Evolutionary conservation across 2,113 vertebrate species (phyloP).

Genomic region (Chloropsis hardwickii): DNA sequence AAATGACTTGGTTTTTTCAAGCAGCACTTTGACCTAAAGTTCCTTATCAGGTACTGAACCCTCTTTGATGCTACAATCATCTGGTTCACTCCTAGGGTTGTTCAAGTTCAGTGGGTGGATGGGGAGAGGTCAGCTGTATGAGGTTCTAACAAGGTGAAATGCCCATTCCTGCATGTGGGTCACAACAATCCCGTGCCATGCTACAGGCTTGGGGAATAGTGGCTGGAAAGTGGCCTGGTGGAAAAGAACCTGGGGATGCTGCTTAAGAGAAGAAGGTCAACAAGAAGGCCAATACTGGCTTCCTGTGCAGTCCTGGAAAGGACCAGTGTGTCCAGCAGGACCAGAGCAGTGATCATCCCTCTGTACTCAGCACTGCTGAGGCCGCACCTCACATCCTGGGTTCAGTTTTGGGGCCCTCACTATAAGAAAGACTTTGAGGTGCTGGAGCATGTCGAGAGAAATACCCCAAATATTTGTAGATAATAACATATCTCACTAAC

Average conservation of each 20-base stretch:
- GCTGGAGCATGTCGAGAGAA: not conserved
- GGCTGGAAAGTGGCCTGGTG: not conserved
- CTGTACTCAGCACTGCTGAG: not conserved
- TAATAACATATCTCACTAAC: not conserved
- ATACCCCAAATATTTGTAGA: not conserved
- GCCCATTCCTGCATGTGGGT: not conserved
- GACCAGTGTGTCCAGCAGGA: not conserved
- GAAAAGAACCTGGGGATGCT: not conserved
- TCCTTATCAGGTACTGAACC: not conserved
- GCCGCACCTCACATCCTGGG: fast-evolving
- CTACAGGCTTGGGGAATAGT: not conserved
- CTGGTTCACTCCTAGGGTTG: not conserved
- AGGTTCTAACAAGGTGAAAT: not conserved
- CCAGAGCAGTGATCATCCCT: not conserved
- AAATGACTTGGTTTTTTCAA: not conserved
- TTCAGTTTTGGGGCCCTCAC: not conserved
- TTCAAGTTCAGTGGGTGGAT: not conserved
- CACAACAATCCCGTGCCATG: not conserved
- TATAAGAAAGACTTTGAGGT: not conserved
- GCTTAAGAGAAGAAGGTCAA: not conserved
- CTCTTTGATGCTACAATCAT: not conserved
- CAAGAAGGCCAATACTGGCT: not conserved
- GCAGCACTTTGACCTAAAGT: not conserved
- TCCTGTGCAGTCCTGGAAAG: too few relatives aligned
- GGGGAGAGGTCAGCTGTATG: not conserved